phyloP scores from a whole-genome alignment of 2,113 vertebrate species.

The Nymphicus hollandicus region DNA sequence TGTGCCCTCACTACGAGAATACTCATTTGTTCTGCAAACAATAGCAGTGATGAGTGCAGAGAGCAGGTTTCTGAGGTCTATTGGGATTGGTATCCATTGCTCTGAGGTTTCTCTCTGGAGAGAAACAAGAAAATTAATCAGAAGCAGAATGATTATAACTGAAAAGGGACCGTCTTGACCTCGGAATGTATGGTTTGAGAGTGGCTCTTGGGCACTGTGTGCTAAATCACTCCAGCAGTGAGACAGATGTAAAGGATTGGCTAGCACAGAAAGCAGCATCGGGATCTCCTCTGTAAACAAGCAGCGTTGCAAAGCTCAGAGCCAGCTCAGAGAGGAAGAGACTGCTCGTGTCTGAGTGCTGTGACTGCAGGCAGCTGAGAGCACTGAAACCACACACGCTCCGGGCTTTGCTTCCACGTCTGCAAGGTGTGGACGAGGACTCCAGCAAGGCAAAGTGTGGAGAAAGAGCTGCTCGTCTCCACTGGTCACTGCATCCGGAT shows the following conservation, averaged over 20 bases:
- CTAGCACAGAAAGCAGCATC: background rate
- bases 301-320: background rate
- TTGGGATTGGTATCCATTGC: background rate
- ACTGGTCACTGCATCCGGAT: accelerated
- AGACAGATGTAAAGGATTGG: slow-evolving; percentile 11
- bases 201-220: background rate
- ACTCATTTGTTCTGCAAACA: background rate
- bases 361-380: background rate
- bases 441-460: background rate
- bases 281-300: background rate
- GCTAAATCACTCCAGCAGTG: background rate
- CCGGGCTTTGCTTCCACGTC: background rate
- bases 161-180: background rate
- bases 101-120: background rate
- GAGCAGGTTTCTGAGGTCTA: background rate
- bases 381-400: background rate
- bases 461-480: background rate
- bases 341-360: background rate
- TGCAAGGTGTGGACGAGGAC: background rate
- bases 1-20: background rate
- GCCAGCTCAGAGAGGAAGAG: background rate
- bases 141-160: background rate
- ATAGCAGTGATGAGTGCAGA: background rate
- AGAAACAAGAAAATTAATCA: background rate
- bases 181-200: background rate